Evolutionary conservation across 2,113 vertebrate genomes (phyloP), one percentile per base, ranked within the genome.

Genomic region (Corythoichthys haematopterus): DNA sequence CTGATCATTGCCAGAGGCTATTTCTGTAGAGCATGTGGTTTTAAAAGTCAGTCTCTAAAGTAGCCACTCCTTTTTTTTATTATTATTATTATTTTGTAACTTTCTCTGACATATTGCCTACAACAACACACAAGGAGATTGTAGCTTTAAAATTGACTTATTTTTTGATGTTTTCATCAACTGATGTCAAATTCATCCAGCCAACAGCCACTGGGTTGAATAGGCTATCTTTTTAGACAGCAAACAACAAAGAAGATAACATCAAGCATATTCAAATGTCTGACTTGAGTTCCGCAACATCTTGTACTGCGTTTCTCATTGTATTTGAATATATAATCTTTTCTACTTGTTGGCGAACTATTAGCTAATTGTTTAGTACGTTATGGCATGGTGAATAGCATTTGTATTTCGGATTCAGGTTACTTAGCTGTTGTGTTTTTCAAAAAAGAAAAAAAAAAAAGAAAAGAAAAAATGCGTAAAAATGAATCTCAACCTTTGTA

Each of bases 261-360:
- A 87, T 76, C 84, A 84, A 83, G 87, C 84, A 79, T 88, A 89
- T 91, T 95, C 94, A 90, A 95, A 96, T 95, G 94, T 93, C 93
- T 93, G 94, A 96, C 94, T 95, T 97, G 95, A 98, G 94, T 97
- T 98, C 91, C 92, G 94, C 95, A 94, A 98, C 93, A 95, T 92
- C 86, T 85, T 93, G 94, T 96, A 95, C 93, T 95, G 95, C 95
- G 91, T 95, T 97, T 94, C 96, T 98, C 94, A 96, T 95, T 92
- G 95, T 98, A 95, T 98, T 98, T 98, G 94, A 96, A 94, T 97
- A 98, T 97, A 97, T 98, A 97, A 98, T 96, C 95, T 94, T 98
- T 99, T 98, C 93, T 98, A 97, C 95, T 98, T 94, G 96, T 98
- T 93, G 89, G 90, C 96, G 97, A 94, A 96, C 93, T 98, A 95